These are phyloP conservation scores for Orthonychiurus folsomi DNA, from an alignment of 2,888 invertebrate species.

Conservation along the genomic window DNA sequence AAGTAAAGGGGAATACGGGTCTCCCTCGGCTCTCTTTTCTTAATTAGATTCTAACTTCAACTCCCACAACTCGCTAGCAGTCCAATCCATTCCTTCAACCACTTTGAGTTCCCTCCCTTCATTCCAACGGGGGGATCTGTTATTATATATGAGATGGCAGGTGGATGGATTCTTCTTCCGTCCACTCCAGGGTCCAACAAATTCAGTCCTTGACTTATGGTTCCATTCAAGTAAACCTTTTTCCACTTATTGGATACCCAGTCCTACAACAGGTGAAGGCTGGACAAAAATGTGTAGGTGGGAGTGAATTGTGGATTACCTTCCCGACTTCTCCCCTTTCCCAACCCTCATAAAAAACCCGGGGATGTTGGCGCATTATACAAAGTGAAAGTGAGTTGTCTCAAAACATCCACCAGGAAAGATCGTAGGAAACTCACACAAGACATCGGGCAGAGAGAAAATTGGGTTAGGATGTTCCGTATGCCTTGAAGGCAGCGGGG, in stretches of 20 bases:
- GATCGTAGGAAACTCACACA: not conserved
- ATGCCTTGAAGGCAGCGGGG: not conserved
- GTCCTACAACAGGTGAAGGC: not conserved
- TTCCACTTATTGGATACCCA: not conserved
- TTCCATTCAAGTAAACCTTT: not conserved
- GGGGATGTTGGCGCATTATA: not conserved
- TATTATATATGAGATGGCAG: too few relatives aligned
- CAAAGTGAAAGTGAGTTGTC: not conserved
- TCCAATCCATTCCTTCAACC: not conserved
- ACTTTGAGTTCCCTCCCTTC: not conserved
- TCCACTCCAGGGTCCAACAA: not conserved
- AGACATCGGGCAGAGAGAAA: not conserved
- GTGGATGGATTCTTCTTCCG: not conserved
- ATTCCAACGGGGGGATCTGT: too few relatives aligned
- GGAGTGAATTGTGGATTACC: not conserved
- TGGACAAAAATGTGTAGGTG: not conserved
- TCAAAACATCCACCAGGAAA: not conserved
- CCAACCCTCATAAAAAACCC: not conserved
- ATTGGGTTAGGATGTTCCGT: not conserved
- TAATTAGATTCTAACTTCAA: slow-evolving; percentile 6
- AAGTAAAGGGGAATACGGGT: not conserved
- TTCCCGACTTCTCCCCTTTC: not conserved
- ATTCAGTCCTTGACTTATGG: not conserved
- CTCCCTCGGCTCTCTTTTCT: slow-evolving; percentile 8
- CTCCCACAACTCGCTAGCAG: not conserved